Evolutionary conservation across 2,797 vertebrate genomes (phyloP).

Genomic region (Aldrovandia affinis): DNA sequence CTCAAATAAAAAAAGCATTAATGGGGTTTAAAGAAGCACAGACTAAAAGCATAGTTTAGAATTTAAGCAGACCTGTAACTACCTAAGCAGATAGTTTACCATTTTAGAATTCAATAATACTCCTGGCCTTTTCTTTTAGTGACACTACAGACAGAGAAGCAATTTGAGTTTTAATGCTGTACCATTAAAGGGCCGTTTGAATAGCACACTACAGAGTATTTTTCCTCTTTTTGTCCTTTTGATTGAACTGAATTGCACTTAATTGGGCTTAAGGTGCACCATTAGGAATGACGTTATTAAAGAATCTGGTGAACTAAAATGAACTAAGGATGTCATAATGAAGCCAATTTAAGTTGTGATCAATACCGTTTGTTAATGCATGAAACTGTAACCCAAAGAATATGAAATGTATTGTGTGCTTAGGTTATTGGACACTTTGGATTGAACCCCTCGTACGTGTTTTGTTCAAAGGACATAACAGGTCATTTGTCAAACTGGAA

Average conservation of each 20-base stretch:
- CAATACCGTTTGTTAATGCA: slow-evolving; percentile 13
- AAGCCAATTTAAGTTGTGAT: neutral
- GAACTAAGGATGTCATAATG: neutral
- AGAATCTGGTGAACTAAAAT: slow-evolving; percentile 5
- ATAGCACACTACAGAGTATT: slow-evolving; percentile 5
- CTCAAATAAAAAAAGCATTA: neutral
- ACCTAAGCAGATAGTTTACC: neutral
- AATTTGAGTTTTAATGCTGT: slow-evolving; percentile 5
- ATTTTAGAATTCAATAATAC: neutral
- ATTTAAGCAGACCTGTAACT: neutral
- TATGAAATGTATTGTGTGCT: slow-evolving; percentile 6
- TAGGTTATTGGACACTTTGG: neutral
- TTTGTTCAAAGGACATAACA: neutral
- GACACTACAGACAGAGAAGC: neutral
- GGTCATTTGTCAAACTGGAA: neutral
- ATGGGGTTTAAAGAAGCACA: slow-evolving; percentile 20
- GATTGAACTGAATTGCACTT: neutral
- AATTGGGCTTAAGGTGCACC: neutral
- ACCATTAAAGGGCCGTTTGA: neutral
- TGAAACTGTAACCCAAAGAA: slow-evolving; percentile 20
- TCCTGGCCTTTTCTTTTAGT: neutral
- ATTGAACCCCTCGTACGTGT: neutral
- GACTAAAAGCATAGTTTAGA: slow-evolving; percentile 7
- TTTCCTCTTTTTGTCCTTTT: slow-evolving; percentile 4
- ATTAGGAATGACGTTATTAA: neutral